phyloP scores from a whole-genome alignment of 53 echinoderm and acorn worm genomes.

The Zoroaster sp. region DNA sequence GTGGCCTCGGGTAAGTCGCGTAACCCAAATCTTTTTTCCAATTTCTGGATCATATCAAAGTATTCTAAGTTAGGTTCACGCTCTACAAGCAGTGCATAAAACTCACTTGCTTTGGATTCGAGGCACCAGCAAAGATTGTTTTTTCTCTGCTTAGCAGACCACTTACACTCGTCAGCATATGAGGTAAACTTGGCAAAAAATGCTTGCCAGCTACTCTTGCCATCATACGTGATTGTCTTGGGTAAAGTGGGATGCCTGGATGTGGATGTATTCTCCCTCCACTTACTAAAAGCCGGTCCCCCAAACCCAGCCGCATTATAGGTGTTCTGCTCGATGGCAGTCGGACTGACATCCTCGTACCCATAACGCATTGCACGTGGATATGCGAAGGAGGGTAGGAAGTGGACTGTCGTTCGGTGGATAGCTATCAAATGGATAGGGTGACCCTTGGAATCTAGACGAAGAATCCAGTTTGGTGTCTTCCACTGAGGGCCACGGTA shows the following conservation, averaged over 20 bases:
- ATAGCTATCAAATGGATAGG: background rate
- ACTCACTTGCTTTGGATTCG: conserved; percentile 3
- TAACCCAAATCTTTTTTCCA: background rate
- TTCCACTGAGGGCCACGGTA: background rate
- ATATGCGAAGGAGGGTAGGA: background rate
- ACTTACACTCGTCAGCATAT: background rate
- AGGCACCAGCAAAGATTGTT: conserved; percentile 19
- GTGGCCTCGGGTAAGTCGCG: conserved; percentile 20
- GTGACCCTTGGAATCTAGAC: background rate
- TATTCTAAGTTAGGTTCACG: conserved; percentile 6
- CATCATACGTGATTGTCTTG: background rate
- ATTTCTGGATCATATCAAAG: conserved; percentile 6
- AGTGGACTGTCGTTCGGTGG: background rate
- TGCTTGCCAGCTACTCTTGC: conserved; percentile 18
- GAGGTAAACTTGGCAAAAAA: too few relatives aligned
- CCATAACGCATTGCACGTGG: background rate
- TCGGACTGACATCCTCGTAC: background rate
- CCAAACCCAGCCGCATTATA: background rate
- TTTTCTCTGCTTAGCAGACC: conserved; percentile 13
- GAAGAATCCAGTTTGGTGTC: background rate
- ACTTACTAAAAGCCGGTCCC: background rate
- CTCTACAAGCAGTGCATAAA: background rate
- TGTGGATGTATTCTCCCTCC: background rate
- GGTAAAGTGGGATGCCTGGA: background rate
- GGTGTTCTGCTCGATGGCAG: background rate